Base-by-base conservation (phyloP, 2,888 invertebrate genomes). In the Patella caerulea region DNA sequence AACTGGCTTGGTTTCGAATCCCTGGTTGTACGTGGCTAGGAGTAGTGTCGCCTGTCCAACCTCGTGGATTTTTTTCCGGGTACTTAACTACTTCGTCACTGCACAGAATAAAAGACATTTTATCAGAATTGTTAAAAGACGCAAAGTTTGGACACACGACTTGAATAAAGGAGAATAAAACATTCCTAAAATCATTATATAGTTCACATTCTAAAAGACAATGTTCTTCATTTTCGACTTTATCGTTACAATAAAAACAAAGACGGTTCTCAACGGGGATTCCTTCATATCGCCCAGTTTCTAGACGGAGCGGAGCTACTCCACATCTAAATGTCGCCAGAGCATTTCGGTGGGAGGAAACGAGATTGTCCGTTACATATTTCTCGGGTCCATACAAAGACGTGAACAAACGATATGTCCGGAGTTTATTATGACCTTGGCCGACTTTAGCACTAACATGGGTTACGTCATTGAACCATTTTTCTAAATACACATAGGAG, bases 281-380 rank as follows among this genome's bases (percentile, higher is more conserved):
- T 5, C 65, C 65, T 59, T 59, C 59, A 59, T 59, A 59, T 59
- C 59, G 59, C 59, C 59, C 59, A 59, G 59, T 59, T 59, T 59
- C 59, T 19, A 59, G 14, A 7, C 59, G 17, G 17, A 59, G 59
- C n/a, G 59, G 14, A 59, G 59, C 12, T 59, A 59, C 59, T 14
- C 14, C 59, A 65, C 65, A 65, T 65, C 65, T 65, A 65, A 65
- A 65, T 65, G 14, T 65, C 9, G 65, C 65, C 24, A 65, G 24
- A 19, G 65, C 65, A 4, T 3, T 65, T 11, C n/a, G n/a, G 12
- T 65, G n/a, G 5, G 5, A 19, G 5, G 65, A 19, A 4, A 65
- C 9, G 5, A 65, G n/a, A 11, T n/a, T 11, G n/a, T 19, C 7
- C 24, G 17, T 54, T 17, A 29, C 54, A 53, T 53, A 19, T 14